phyloP scores from a whole-genome alignment of 2,888 invertebrate genomes.

The Tipula lateralis region DNA sequence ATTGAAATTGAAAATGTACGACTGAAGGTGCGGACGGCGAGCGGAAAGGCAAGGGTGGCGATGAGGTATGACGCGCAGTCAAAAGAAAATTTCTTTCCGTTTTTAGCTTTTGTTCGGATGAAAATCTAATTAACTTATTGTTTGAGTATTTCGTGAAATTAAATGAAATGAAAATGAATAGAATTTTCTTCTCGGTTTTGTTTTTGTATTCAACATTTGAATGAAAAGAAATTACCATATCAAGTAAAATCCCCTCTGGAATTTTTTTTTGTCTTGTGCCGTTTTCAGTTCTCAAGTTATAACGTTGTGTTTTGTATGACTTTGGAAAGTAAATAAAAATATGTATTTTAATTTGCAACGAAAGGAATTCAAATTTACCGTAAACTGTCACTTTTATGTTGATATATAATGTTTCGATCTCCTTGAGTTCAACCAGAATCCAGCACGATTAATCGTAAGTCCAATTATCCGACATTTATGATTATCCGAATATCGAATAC shows the following conservation, averaged over 20 bases:
- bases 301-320: too few species aligned
- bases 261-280: not conserved
- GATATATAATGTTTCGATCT: too few species aligned
- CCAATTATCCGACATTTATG: too few species aligned
- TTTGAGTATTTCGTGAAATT: constrained; percentile 25
- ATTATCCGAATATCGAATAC: too few species aligned
- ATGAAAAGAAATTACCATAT: constrained; percentile 25
- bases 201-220: not conserved
- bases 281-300: not conserved
- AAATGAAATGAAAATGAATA: constrained; percentile 25
- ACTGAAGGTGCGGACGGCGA: not conserved
- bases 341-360: not conserved
- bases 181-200: not conserved
- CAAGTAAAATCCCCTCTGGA: constrained; percentile 20
- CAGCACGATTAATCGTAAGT: too few species aligned
- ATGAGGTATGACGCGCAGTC: not conserved
- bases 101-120: not conserved
- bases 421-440: too few species aligned
- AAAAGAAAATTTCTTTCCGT: not conserved
- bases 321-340: not conserved
- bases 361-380: not conserved
- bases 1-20: not conserved
- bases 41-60: not conserved
- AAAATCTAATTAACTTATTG: constrained; percentile 28
- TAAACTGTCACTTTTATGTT: too few species aligned